Conservation (phyloP, 2,797 vertebrate genomes). For the Platalea minor region DNA sequence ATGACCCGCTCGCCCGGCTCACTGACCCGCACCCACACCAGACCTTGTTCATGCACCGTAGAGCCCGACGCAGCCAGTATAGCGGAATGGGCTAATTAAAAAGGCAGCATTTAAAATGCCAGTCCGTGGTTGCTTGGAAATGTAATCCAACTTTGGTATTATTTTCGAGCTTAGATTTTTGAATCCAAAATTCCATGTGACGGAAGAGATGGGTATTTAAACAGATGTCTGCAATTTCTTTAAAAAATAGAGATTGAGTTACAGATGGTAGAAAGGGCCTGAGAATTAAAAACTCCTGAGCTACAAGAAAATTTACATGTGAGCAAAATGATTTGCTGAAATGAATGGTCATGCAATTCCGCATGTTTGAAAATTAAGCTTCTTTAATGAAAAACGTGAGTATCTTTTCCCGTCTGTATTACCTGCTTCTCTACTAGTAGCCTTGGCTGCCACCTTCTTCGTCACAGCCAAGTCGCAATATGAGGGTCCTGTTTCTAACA, state of each 20-base stretch:
- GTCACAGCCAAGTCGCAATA: neutral
- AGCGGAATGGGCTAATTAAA: neutral
- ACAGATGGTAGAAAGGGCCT: constrained; percentile 66
- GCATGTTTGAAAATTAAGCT: constrained; percentile 29
- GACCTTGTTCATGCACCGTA: neutral
- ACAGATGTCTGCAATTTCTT: constrained; percentile 71
- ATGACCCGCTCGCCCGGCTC: neutral
- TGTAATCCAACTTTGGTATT: constrained; percentile 42
- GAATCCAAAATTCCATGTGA: constrained; percentile 63
- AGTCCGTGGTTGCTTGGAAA: constrained; percentile 49
- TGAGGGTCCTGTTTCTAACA: constrained; percentile 9
- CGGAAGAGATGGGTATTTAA: constrained; percentile 68
- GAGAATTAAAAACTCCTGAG: constrained; percentile 56
- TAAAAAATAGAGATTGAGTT: constrained; percentile 65
- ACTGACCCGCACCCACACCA: fast-evolving
- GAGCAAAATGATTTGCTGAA: constrained; percentile 55
- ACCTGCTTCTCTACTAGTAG: neutral
- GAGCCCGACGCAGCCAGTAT: neutral
- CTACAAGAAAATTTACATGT: constrained; percentile 55
- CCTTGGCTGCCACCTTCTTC: neutral
- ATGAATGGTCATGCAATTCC: constrained; percentile 31
- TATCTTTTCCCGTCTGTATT: neutral
- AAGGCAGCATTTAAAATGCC: constrained; percentile 35
- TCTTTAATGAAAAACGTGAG: neutral
- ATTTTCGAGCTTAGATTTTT: constrained; percentile 55